phyloP scores from a whole-genome alignment of 2,113 vertebrate species.

The Erythrocercus mccallii region DNA sequence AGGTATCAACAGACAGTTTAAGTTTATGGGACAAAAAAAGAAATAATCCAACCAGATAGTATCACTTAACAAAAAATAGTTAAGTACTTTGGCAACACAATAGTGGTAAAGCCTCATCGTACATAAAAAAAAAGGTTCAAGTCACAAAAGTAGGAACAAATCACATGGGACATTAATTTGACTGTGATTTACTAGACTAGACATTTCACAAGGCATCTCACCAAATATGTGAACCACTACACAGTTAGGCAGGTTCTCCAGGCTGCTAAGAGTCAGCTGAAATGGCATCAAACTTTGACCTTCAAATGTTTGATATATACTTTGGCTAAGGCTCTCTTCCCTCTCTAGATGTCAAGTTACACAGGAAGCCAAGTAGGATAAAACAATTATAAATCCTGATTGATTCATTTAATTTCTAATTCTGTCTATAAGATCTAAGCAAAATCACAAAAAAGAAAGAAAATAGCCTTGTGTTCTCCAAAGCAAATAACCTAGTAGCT shows the following conservation, averaged over 20 bases:
- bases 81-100: neutral
- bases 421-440: neutral
- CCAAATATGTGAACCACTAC: neutral
- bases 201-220: neutral
- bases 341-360: neutral
- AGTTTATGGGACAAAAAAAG: neutral
- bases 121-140: neutral
- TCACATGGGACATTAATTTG: neutral
- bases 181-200: neutral
- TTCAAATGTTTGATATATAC: neutral
- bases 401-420: neutral
- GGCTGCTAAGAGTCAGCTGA: neutral
- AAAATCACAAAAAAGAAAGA: neutral
- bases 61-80: neutral
- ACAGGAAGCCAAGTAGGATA: neutral
- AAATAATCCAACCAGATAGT: neutral
- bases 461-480: neutral
- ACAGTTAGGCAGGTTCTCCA: neutral
- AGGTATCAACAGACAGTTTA: neutral
- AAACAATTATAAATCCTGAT: neutral
- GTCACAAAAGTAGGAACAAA: neutral
- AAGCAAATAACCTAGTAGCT: neutral
- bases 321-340: neutral
- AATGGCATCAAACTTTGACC: neutral
- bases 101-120: neutral